Conservation (phyloP, 2,888 invertebrate genomes). For the Caenorhabditis sulstoni region DNA sequence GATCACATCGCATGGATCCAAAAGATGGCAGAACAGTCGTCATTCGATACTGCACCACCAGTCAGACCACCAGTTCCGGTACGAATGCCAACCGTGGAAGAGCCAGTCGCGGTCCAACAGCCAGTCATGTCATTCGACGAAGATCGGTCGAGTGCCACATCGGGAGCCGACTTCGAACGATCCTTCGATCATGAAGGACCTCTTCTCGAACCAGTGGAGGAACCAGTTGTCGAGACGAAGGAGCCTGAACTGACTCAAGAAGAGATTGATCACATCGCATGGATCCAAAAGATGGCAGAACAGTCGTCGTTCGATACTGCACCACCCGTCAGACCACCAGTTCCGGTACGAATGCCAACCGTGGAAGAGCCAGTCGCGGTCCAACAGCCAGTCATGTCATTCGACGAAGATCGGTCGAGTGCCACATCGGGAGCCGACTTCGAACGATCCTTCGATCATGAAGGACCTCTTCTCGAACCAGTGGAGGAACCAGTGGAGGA, state of each 20-base stretch:
- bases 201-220: slow-evolving; percentile 17
- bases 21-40: slow-evolving; percentile 47
- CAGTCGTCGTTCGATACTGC: slow-evolving; percentile 50
- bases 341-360: slow-evolving; percentile 16
- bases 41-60: slow-evolving; percentile 33
- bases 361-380: slow-evolving; percentile 12
- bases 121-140: not conserved
- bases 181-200: slow-evolving; percentile 34
- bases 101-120: not conserved
- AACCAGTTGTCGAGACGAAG: slow-evolving; percentile 1
- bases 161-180: slow-evolving; percentile 31
- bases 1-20: slow-evolving; percentile 56
- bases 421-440: slow-evolving; percentile 61
- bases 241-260: slow-evolving; percentile 34
- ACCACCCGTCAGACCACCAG: slow-evolving; percentile 19
- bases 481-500: slow-evolving; percentile 6
- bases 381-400: slow-evolving; percentile 1
- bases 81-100: not conserved
- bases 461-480: too few species aligned
- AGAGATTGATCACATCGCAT: slow-evolving; percentile 53
- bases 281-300: slow-evolving; percentile 40
- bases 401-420: slow-evolving; percentile 35
- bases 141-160: slow-evolving; percentile 37
- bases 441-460: slow-evolving; percentile 36
- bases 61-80: slow-evolving; percentile 12